Conservation (phyloP, 1,140 invertebrate species). For the Temnothorax curvispinosus region DNA sequence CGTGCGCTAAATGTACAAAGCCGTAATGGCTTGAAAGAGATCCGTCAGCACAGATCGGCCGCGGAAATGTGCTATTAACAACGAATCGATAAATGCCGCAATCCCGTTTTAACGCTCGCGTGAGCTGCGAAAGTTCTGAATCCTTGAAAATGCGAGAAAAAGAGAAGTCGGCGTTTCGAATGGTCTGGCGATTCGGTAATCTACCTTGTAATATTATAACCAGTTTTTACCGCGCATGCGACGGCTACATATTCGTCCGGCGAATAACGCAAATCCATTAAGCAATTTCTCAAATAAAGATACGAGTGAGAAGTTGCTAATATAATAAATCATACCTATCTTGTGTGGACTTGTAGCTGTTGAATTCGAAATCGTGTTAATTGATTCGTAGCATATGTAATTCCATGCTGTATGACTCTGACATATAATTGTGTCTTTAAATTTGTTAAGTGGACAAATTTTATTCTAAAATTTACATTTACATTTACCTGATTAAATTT, state of each 20-base stretch:
- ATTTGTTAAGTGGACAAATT: not conserved
- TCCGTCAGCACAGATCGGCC: conserved; percentile 16
- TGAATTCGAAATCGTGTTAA: conserved; percentile 1
- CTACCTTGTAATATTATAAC: conserved; percentile 11
- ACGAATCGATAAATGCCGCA: conserved; percentile 53
- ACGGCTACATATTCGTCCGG: not conserved
- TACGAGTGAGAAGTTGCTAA: not conserved
- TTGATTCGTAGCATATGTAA: not conserved
- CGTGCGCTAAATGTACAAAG: conserved; percentile 16
- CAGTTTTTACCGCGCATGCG: not conserved
- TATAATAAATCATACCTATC: conserved; percentile 12
- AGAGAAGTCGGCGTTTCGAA: not conserved
- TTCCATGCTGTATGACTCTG: not conserved
- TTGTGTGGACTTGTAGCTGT: not conserved
- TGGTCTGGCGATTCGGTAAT: conserved; percentile 36
- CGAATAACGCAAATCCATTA: not conserved
- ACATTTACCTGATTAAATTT: not conserved
- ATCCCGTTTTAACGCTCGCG: conserved; percentile 48
- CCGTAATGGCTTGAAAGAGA: conserved; percentile 10
- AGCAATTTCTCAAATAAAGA: not conserved
- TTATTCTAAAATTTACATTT: not conserved
- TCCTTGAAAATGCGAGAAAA: conserved; percentile 63
- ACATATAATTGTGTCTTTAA: not conserved
- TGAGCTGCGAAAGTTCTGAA: conserved; percentile 51
- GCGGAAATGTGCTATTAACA: conserved; percentile 25